Conservation (phyloP, 2,797 vertebrate genomes). For the Poecilia gillii region DNA sequence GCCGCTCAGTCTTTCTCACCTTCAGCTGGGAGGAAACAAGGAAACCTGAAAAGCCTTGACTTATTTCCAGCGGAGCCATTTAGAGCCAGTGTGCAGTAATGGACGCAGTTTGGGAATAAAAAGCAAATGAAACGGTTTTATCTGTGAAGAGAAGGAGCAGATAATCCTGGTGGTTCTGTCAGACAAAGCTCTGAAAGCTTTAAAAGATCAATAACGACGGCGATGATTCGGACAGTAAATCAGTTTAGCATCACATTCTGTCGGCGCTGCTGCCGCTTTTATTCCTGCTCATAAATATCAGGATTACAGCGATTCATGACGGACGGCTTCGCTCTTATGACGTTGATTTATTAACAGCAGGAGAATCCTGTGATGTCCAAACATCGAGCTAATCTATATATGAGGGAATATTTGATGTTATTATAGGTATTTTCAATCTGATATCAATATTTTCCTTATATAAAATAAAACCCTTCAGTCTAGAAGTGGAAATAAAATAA, state of each 20-base stretch:
- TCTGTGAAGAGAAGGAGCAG: conserved; percentile 1
- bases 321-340: conserved; percentile 42
- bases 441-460: too few relatives aligned
- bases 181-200: conserved; percentile 12
- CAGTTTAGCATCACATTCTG: conserved; percentile 15
- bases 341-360: conserved; percentile 36
- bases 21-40: conserved; percentile 21
- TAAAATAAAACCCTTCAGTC: too few relatives aligned
- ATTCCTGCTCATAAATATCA: conserved; percentile 56
- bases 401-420: too few relatives aligned
- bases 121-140: not conserved
- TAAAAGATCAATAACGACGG: conserved; percentile 48
- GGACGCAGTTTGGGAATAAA: not conserved
- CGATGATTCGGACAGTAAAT: conserved; percentile 46
- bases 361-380: not conserved
- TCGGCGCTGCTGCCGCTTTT: conserved; percentile 16
- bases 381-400: too few relatives aligned
- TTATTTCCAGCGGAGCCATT: not conserved
- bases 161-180: conserved; percentile 12
- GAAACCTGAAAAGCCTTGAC: not conserved
- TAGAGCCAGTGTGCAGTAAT: not conserved
- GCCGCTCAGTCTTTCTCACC: conserved; percentile 42
- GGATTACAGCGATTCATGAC: conserved; percentile 39
- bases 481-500: too few relatives aligned
- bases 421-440: too few relatives aligned